Evolutionary conservation across 2,113 vertebrate genomes (phyloP).

Genomic region (Gallinago undulata): DNA sequence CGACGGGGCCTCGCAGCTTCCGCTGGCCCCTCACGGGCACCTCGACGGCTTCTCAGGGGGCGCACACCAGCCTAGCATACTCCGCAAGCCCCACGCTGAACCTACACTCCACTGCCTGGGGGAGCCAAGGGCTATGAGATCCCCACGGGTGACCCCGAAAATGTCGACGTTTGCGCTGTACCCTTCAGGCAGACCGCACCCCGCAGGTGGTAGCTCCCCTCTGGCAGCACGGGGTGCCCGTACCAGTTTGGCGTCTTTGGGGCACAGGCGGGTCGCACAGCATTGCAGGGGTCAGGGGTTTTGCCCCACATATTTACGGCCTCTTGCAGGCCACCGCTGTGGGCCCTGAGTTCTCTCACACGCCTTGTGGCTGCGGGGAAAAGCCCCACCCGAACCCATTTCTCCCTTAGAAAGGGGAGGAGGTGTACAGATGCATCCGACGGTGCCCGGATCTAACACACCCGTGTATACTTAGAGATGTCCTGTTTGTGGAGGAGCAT

Average conservation of each 20-base stretch:
- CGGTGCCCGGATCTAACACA: too few species aligned
- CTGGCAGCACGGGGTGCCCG: background rate
- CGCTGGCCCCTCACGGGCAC: fast-evolving
- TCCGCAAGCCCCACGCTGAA: too few species aligned
- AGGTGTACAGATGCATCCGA: fast-evolving
- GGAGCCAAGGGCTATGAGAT: too few species aligned
- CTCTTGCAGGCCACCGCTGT: background rate
- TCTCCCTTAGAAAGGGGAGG: background rate
- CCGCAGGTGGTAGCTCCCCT: background rate
- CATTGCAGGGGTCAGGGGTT: background rate
- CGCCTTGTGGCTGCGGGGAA: fast-evolving
- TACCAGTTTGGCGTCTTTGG: fast-evolving
- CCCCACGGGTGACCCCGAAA: background rate
- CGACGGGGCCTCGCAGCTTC: fast-evolving
- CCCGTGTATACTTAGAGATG: fast-evolving
- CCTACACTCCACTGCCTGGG: background rate
- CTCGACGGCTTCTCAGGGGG: too few species aligned
- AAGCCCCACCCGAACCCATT: fast-evolving
- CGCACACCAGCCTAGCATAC: too few species aligned
- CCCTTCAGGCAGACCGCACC: too few species aligned
- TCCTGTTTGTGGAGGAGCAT: background rate
- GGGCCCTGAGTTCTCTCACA: fast-evolving
- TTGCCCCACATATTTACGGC: background rate
- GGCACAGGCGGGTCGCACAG: fast-evolving
- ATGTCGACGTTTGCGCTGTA: background rate